A percentile compares a stretch with the other conserved stretches of the same genome.
phyloP scores from a whole-genome alignment of 2,888 invertebrate species.

The Agonopterix subpropinquella region DNA sequence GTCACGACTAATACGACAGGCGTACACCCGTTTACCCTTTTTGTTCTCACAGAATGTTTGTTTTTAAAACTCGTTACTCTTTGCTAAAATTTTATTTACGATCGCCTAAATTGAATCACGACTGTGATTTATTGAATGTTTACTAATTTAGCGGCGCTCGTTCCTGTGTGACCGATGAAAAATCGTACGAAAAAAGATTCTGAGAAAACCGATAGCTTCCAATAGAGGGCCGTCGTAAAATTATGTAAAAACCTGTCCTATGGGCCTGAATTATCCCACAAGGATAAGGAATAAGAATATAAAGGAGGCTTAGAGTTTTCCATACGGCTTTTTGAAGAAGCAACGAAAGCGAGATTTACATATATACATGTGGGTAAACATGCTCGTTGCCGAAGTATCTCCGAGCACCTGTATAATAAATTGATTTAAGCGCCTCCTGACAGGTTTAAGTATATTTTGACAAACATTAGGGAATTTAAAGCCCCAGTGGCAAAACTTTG shows the following conservation, averaged over 20 bases:
- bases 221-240: slow-evolving; percentile 59
- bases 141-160: slow-evolving; percentile 45
- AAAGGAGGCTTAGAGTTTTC: slow-evolving; percentile 70
- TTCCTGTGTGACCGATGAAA: slow-evolving; percentile 47
- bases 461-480: slow-evolving; percentile 69
- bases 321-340: slow-evolving; percentile 63
- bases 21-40: slow-evolving; percentile 50
- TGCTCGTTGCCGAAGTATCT: slow-evolving; percentile 53
- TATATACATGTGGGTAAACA: slow-evolving; percentile 59
- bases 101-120: slow-evolving; percentile 52
- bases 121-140: slow-evolving; percentile 62
- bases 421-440: slow-evolving; percentile 71
- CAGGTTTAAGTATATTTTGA: slow-evolving; percentile 69
- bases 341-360: slow-evolving; percentile 65
- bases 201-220: slow-evolving; percentile 26
- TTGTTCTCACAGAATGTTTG: slow-evolving; percentile 59
- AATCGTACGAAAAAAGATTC: slow-evolving; percentile 39
- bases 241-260: slow-evolving; percentile 73
- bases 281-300: slow-evolving; percentile 71
- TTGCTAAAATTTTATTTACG: slow-evolving; percentile 59
- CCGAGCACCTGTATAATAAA: slow-evolving; percentile 68
- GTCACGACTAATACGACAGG: slow-evolving; percentile 54
- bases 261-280: slow-evolving; percentile 69
- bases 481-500: slow-evolving; percentile 59
- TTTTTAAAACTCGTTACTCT: slow-evolving; percentile 65